Evolutionary conservation across 1,140 invertebrate genomes (phyloP).

Genomic region (Philotrypesis tridentata): DNA sequence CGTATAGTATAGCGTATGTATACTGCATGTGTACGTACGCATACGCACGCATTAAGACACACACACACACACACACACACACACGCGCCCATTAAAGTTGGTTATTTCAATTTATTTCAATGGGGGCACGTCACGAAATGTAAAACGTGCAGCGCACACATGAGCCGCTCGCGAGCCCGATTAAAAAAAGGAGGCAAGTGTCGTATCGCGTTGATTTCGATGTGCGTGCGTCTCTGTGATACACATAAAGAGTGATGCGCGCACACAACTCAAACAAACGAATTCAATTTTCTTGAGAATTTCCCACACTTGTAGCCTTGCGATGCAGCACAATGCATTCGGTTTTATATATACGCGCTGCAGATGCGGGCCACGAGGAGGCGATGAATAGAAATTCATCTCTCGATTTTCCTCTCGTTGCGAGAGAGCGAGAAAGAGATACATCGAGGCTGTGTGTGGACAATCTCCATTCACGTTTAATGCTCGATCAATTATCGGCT

Average conservation of each 20-base stretch:
- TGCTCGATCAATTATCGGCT: neutral
- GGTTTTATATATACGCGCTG: too few relatives aligned
- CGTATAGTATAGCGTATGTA: too few relatives aligned
- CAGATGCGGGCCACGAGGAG: neutral
- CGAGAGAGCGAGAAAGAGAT: too few relatives aligned
- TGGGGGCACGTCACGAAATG: neutral
- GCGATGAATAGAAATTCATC: slow-evolving; percentile 21
- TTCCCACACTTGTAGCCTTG: slow-evolving; percentile 39
- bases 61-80: too few relatives aligned
- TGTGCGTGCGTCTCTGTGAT: neutral
- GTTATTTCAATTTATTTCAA: slow-evolving; percentile 1
- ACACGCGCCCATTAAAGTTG: neutral
- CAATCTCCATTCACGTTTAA: neutral
- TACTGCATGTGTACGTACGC: too few relatives aligned
- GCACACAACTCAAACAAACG: neutral
- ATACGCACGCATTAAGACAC: too few relatives aligned
- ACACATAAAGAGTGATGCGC: too few relatives aligned
- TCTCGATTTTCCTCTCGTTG: neutral
- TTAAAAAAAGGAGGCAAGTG: neutral
- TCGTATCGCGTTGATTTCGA: neutral
- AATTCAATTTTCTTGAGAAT: slow-evolving; percentile 5
- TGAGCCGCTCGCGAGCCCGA: neutral
- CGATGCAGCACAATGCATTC: neutral
- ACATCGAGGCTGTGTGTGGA: too few relatives aligned
- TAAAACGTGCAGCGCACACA: neutral